Percentiles rank a stretch among this genome's conserved stretches.
phyloP scores from a whole-genome alignment of 2,113 vertebrate genomes.

The Apeltes quadracus region DNA sequence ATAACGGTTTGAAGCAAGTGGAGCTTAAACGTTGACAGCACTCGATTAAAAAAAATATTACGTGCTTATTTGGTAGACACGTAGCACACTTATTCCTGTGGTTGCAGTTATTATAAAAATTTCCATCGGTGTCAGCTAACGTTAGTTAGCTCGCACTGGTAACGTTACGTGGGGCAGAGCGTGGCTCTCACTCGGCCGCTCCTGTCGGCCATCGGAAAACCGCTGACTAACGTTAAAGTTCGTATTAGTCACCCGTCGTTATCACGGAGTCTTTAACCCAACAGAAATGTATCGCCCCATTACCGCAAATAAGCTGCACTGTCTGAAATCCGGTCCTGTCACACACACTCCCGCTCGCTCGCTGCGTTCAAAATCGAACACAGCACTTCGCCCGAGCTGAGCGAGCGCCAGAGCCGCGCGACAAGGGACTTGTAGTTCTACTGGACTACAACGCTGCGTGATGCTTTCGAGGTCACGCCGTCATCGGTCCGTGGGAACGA shows the following conservation, averaged over 20 bases:
- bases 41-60: too few relatives aligned
- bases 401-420: conserved; percentile 2
- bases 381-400: conserved; percentile 21
- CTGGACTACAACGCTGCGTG: conserved; percentile 11
- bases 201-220: neutral
- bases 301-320: conserved; percentile 40
- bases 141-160: neutral
- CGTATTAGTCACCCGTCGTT: neutral
- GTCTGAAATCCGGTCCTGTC: conserved; percentile 7
- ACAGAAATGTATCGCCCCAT: neutral
- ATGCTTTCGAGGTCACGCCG: neutral
- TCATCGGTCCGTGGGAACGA: neutral
- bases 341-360: conserved; percentile 71
- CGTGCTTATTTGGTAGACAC: rapidly evolving
- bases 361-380: conserved; percentile 66
- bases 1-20: neutral
- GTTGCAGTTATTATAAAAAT: rapidly evolving
- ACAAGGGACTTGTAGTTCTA: conserved; percentile 73
- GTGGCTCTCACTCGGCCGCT: conserved; percentile 32
- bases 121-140: neutral
- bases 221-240: neutral
- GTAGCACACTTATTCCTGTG: rapidly evolving
- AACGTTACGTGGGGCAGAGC: neutral
- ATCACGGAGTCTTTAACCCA: neutral
- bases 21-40: neutral